Conservation (phyloP, 64 coral and sea anemone species). For the Pocillopora verrucosa region DNA sequence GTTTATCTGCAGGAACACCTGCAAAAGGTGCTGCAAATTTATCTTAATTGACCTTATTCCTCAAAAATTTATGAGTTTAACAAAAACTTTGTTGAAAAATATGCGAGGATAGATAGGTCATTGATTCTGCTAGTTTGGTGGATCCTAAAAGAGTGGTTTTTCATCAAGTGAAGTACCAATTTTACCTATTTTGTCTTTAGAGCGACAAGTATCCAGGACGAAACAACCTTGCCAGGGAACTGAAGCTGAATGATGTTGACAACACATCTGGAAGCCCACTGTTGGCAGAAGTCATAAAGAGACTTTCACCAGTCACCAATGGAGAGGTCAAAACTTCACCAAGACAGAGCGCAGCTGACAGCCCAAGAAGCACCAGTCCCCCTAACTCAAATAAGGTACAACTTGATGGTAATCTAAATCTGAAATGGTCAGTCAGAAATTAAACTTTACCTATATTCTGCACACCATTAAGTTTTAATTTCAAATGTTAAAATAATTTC, state of each 20-base stretch:
- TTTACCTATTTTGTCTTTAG: not conserved
- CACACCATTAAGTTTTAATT: too few relatives aligned
- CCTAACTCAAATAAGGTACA: slow-evolving; percentile 43
- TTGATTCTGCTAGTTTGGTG: too few relatives aligned
- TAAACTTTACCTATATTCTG: too few relatives aligned
- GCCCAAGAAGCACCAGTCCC: slow-evolving; percentile 69
- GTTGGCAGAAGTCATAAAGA: slow-evolving; percentile 69
- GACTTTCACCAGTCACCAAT: slow-evolving; percentile 27
- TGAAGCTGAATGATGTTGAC: slow-evolving; percentile 64
- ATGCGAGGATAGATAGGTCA: too few relatives aligned
- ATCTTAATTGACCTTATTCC: too few relatives aligned
- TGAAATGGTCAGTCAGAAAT: not conserved
- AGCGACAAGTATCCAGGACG: slow-evolving; percentile 89
- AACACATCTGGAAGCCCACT: slow-evolving; percentile 47
- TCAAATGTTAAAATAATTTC: too few relatives aligned
- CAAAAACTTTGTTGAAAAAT: too few relatives aligned
- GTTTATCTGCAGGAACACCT: too few relatives aligned
- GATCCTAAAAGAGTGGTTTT: not conserved
- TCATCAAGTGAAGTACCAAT: not conserved
- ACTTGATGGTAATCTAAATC: not conserved
- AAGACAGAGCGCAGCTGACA: slow-evolving; percentile 50
- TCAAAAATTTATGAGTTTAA: too few relatives aligned
- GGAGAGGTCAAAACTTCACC: slow-evolving; percentile 31
- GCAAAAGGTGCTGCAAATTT: too few relatives aligned
- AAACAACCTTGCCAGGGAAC: slow-evolving; percentile 71